phyloP scores from a whole-genome alignment of 2,113 vertebrate genomes.

The Dolichallabes microphthalmus region DNA sequence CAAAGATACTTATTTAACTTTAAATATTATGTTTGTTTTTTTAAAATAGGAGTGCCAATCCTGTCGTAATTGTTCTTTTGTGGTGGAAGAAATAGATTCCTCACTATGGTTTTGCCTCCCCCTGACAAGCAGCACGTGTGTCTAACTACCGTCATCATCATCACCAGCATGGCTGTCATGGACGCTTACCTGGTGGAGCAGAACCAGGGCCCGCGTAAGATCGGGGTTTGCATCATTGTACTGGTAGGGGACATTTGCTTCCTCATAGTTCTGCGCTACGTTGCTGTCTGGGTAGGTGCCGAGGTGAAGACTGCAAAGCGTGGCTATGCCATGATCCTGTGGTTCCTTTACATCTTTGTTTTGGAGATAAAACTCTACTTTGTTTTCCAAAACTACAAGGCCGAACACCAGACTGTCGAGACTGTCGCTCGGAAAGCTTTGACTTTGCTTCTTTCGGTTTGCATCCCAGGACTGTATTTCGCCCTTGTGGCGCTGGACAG shows the following conservation, averaged over 20 bases:
- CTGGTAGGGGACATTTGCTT: conserved; percentile 96
- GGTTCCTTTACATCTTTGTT: conserved; percentile 98
- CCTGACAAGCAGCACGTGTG: conserved; percentile 97
- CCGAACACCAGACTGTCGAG: conserved; percentile 86
- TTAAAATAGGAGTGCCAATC: background rate
- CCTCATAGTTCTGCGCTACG: conserved; percentile 93
- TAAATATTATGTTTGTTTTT: background rate
- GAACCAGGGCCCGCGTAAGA: conserved; percentile 95
- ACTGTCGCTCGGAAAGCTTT: conserved; percentile 90
- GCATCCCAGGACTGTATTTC: conserved; percentile 93
- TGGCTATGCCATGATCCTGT: conserved; percentile 97
- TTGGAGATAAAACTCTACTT: conserved; percentile 99
- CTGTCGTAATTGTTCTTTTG: conserved; percentile 13
- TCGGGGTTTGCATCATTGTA: conserved; percentile 95
- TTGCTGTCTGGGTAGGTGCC: conserved; percentile 95
- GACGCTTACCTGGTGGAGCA: conserved; percentile 98
- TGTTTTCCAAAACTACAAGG: conserved; percentile 98
- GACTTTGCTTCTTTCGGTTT: conserved; percentile 91
- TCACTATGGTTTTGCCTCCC: conserved; percentile 95
- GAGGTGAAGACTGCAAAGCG: conserved; percentile 92
- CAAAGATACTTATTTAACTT: background rate
- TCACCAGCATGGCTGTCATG: conserved; percentile 99
- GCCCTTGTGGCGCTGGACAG: conserved; percentile 94
- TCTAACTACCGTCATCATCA: conserved; percentile 95
- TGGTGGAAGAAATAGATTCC: conserved; percentile 48